Base-by-base conservation (phyloP, 2,113 vertebrate species). In the Pontoporia blainvillei region DNA sequence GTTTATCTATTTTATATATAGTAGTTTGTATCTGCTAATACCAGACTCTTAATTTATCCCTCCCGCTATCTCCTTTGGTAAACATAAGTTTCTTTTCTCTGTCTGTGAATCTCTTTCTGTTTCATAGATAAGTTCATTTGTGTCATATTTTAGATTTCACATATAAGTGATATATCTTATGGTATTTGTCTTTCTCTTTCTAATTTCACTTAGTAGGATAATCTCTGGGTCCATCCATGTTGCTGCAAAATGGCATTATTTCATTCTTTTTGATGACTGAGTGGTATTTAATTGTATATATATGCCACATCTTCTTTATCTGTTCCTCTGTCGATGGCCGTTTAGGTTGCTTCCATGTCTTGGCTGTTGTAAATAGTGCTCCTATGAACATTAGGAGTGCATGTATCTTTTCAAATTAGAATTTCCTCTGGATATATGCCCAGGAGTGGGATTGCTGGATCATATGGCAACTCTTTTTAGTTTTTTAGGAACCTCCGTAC, bases 241-340 rank as follows among this genome's bases (percentile, higher is more conserved):
- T 75, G 72, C 15, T 49, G 44, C 44, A 75, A 75, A 75, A 49
- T 75, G 72, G 46, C 29, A 6, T 49, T 34, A 11, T 34, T 75
- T 75, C 46, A 49, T 20, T 49, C 27, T 75, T 34, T 49, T 20
- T 75, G 29, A 11, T 49, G 72, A 49, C 27, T 75, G 44, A 75
- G 29, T 49, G 72, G 31, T 49, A 49, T 6, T 75, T 29, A 44
- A 75, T 49, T 75, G 39, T 73, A 27, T 44, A 49, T 49, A 75
- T 6, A 20, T 75, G 44, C 29, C 17, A 1, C 8, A 49, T 75
- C 18, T 75, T 73, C 27, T 75, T 34, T 75, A 49, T 75, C 72
- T 49, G 0, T 57, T 57, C 18, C 21, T 75, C 8, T 75, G 27
- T 31, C 0, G 0, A 20, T 20, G 44, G 44, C 49, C 29, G 5